A percentile compares a stretch with the other conserved stretches of the same genome.
Evolutionary conservation across 2,888 invertebrate genomes (phyloP).

Genomic region (Didymodactylos carnosus): DNA sequence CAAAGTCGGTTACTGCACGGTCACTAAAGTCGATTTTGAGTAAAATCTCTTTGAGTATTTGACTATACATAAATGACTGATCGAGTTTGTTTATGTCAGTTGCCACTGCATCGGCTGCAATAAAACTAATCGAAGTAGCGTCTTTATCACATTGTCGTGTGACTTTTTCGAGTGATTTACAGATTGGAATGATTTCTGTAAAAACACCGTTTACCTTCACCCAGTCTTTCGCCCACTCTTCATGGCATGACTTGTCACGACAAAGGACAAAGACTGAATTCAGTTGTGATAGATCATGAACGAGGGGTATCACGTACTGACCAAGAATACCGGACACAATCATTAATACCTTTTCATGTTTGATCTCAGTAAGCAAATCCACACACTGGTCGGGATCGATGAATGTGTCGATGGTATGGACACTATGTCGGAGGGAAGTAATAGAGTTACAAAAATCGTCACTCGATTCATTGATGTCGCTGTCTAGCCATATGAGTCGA

Average conservation of each 20-base stretch:
- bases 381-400: not conserved
- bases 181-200: not conserved
- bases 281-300: not conserved
- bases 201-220: not conserved
- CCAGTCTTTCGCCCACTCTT: not conserved
- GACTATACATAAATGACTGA: not conserved
- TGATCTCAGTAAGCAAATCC: not conserved
- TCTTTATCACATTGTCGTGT: not conserved
- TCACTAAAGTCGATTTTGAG: not conserved
- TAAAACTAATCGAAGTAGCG: not conserved
- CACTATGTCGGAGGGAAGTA: not conserved
- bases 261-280: not conserved
- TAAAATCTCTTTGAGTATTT: not conserved
- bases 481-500: not conserved
- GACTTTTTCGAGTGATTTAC: not conserved
- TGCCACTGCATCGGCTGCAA: not conserved
- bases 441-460: not conserved
- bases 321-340: not conserved
- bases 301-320: not conserved
- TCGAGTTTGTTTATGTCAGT: not conserved
- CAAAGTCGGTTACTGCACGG: not conserved
- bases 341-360: not conserved
- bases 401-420: not conserved
- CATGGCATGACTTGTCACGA: not conserved
- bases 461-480: not conserved